Base-by-base conservation (phyloP, 2,797 vertebrate genomes). In the Ambastaia sidthimunki region DNA sequence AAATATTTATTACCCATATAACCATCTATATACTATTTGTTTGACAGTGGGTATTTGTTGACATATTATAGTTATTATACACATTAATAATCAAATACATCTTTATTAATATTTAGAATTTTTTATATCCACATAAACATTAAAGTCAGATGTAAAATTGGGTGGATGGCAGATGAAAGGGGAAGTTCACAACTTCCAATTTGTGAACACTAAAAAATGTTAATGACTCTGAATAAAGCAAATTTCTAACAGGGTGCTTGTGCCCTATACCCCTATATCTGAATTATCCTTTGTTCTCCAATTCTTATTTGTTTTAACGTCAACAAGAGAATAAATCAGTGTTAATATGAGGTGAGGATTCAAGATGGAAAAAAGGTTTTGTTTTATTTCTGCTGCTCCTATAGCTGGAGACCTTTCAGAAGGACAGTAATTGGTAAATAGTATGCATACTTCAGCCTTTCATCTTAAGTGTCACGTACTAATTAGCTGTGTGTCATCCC, bases 401-500 rank as follows among this genome's bases (percentile, higher is more conserved):
- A 55, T 71, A 44, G 41, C 65, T 77, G 44, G 19, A 54, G 7
- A 48, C 76, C 19, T 71, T 74, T 65, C 4, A 41, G 80, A 62
- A 55, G 60, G 74, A 60, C 70, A 34, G 60, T 81, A 77, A 80
- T 80, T 73, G 72, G 75, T 74, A 48, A 72, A 78, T 44, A 41
- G 65, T 66, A 71, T 76, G 72, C 23, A 37, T 48, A 41, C 60
- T 76, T 47, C 23, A 81, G 76, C n/a, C 71, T 68, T 81, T 70
- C 54, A 71, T 77, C 81, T 82, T 83, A 87, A 86, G 82, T 0
- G 6, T 77, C 82, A 85, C 87, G 80, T 81, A 76, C 83, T 85
- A 88, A 89, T 83, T 85, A 81, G 83, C 82, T 70, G 57, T 66
- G 79, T 83, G 80, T 85, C 63, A 79, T 84, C 86, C 88, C 85